Percentiles rank a stretch among this genome's conserved stretches.
Evolutionary conservation across 2,797 vertebrate species (phyloP).

Genomic region (Jordanella pulchra): DNA sequence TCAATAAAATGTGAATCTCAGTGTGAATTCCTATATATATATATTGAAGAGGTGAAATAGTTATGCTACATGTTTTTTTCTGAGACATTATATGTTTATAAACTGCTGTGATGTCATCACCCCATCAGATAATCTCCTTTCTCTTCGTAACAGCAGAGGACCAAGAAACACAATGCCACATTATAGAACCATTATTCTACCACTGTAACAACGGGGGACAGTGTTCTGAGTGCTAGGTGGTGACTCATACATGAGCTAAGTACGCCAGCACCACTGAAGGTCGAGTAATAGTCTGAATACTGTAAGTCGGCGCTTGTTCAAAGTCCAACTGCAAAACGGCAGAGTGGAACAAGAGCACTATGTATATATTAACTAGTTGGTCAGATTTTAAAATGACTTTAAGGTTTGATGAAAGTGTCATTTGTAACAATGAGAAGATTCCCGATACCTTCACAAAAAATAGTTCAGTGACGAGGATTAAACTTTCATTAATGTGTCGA

Average conservation of each 20-base stretch:
- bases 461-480: neutral
- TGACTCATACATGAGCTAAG: conserved; percentile 82
- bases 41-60: conserved; percentile 51
- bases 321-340: conserved; percentile 14
- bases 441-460: neutral
- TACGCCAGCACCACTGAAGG: conserved; percentile 57
- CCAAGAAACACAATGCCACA: conserved; percentile 72
- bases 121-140: conserved; percentile 27
- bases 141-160: conserved; percentile 51
- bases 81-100: neutral
- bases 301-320: conserved; percentile 39
- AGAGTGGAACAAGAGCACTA: conserved; percentile 21
- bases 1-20: conserved; percentile 28
- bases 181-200: conserved; percentile 68
- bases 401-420: conserved; percentile 3
- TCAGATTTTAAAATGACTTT: conserved; percentile 17
- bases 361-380: conserved; percentile 25
- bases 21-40: conserved; percentile 39
- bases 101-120: conserved; percentile 16
- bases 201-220: conserved; percentile 72
- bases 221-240: conserved; percentile 80
- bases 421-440: neutral
- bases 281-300: conserved; percentile 55
- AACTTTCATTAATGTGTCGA: too few relatives aligned
- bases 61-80: conserved; percentile 18